Evolutionary conservation across 2,888 invertebrate genomes (phyloP), one percentile per base, ranked within the genome.

Genomic region (Unio pictorum): DNA sequence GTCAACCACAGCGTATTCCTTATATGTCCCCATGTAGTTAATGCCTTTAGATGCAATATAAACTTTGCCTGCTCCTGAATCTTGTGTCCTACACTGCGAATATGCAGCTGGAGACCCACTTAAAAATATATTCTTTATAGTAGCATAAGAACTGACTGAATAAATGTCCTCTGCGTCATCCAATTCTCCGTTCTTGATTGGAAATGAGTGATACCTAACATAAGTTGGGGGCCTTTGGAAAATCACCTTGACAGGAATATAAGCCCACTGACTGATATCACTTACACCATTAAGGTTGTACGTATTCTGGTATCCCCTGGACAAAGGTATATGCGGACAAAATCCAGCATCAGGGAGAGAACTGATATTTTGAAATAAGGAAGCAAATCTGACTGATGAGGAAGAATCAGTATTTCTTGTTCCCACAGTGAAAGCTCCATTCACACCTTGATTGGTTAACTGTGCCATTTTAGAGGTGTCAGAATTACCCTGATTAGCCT

Each of bases 11-110:
- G 86, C 76, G 34, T 81, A 82, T 65, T 86, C 86, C 62, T 84
- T 84, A 73, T 86, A 86, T 15, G 66, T 74, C 5, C 86, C 86
- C 28, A 84, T 77, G 65, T 86, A 86, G 67, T 84, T 85, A 20
- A 86, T 73, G 5, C 86, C 86, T 61, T 75, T 74, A 30, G 85
- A 84, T 45, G 73, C 71, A 30, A 86, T 71, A 64, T 80, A 86
- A 11, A 86, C 82, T 45, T 80, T 79, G 11, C 86, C 86, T 20
- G 80, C 78, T 6, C 79, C 81, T n/a, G 64, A 71, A 28, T 76
- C 72, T 3, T 75, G 68, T 15, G 72, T 64, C 11, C 61, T 66
- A 65, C 81, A 80, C 18, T 71, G 69, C 1, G 72, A 59, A 57
- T 74, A 78, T 17, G 76, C 73, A 2, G 79, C 81, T 15, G 76